Percentiles rank a stretch among this genome's conserved stretches.
Evolutionary conservation across 1,140 invertebrate genomes (phyloP).

Genomic region (Linepithema humile): DNA sequence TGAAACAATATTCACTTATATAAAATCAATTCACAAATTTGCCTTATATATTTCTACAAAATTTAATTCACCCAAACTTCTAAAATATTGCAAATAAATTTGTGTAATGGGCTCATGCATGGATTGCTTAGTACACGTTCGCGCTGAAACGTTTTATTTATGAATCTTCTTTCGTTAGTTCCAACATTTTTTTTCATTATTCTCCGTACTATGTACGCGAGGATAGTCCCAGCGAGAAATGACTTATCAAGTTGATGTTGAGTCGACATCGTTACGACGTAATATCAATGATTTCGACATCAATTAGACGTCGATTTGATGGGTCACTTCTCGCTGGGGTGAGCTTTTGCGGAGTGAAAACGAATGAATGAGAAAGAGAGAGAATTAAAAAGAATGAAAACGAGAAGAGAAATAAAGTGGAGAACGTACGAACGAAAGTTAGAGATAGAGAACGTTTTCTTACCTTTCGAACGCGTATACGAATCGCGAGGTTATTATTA

Average conservation of each 20-base stretch:
- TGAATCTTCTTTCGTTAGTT: constrained; percentile 10
- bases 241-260: too few relatives aligned
- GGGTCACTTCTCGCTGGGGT: too few relatives aligned
- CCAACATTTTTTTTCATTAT: not conserved
- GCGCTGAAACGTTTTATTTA: not conserved
- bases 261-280: too few relatives aligned
- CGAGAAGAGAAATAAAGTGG: constrained; percentile 25
- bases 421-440: constrained; percentile 44
- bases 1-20: not conserved
- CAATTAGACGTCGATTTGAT: too few relatives aligned
- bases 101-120: not conserved
- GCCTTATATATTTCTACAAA: not conserved
- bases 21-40: not conserved
- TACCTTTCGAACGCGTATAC: constrained; percentile 60
- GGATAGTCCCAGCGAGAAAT: too few relatives aligned
- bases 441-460: constrained; percentile 44
- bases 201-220: not conserved
- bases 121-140: not conserved
- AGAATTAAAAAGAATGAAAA: not conserved
- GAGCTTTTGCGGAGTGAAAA: not conserved
- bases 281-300: too few relatives aligned
- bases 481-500: constrained; percentile 53
- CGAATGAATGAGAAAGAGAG: not conserved
- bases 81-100: not conserved
- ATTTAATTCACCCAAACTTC: not conserved